A percentile compares a stretch with the other conserved stretches of the same genome.
These are phyloP conservation scores for Scolopax bukidnonensis DNA, from an alignment of 2,797 vertebrate species.

Conservation along the genomic window DNA sequence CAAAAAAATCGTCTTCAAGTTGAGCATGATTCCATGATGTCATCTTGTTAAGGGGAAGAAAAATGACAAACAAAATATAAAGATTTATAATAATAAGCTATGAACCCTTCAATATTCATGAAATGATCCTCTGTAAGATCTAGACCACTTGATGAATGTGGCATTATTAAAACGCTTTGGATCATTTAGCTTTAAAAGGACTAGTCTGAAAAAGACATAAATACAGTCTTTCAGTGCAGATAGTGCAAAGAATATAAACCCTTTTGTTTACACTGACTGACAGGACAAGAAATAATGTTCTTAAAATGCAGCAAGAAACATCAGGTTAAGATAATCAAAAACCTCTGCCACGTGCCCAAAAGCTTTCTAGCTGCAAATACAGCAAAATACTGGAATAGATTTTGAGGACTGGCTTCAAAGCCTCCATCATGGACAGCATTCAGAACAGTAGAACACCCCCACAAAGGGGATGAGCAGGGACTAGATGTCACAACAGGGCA, in stretches of 20 bases:
- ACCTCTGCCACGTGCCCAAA: background rate
- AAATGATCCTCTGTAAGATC: background rate
- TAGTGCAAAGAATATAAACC: constrained; percentile 29
- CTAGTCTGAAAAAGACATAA: constrained; percentile 14
- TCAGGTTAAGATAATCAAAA: background rate
- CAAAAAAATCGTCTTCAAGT: background rate
- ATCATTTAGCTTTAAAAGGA: constrained; percentile 60
- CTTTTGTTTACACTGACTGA: constrained; percentile 7
- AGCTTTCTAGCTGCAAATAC: background rate
- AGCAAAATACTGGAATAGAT: background rate
- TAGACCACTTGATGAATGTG: constrained; percentile 47
- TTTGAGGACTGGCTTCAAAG: background rate
- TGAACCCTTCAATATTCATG: constrained; percentile 14
- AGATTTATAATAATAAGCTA: background rate
- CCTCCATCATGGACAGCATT: background rate
- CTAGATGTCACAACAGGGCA: background rate
- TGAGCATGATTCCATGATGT: background rate
- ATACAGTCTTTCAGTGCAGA: background rate
- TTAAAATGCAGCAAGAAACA: constrained; percentile 13
- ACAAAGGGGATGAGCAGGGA: background rate
- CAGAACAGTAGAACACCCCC: background rate
- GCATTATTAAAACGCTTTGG: constrained; percentile 56
- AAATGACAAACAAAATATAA: background rate
- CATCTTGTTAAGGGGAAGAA: background rate
- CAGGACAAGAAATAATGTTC: constrained; percentile 33